Evolutionary conservation across 2,113 vertebrate genomes (phyloP), one percentile per base, ranked within the genome.

Genomic region (Paradisaea rubra): DNA sequence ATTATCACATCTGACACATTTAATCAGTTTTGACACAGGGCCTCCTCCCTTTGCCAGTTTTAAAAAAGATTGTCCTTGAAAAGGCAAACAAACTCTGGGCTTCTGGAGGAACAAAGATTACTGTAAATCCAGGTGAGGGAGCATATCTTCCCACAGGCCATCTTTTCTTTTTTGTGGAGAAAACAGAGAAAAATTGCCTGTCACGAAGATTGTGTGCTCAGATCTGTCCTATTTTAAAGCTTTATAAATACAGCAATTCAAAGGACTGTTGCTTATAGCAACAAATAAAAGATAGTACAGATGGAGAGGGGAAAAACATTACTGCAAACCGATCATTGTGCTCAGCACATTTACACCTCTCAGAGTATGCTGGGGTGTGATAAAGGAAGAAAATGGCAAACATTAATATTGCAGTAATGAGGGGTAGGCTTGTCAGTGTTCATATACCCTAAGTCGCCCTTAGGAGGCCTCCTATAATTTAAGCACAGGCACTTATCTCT

Each of bases 241-340:
- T 90, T 88, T 89, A 78, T 81, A 88, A 90, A 73, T 41, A 41
- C 52, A 91, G 64, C 60, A 50, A 90, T 74, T 83, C 81, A 84
- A 83, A 92, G 13, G 41, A 65, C 66, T 82, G 87, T 85, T 91
- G 81, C 90, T 96, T 95, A 89, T 84, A 82, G 74, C 74, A 89
- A 94, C 92, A 94, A 85, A 83, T 86, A 68, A 25, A 78, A 70
- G 56, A 61, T 25, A 77, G 82, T 59, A 60, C 42, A 86, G 82
- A 88, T 59, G 60, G 68, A 90, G 52, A 50, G 16, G 42, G 39
- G 63, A 64, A 81, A 70, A 63, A 17, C 37, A 52, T 42, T 83
- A 66, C 72, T 81, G 76, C 57, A 81, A 81, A 50, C 37, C 0
- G 4, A 63, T 52, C 59, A 35, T 11, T 60, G 66, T 52, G 33